Conservation (phyloP, 2,113 vertebrate species). For the Cyanoderma ruficeps region DNA sequence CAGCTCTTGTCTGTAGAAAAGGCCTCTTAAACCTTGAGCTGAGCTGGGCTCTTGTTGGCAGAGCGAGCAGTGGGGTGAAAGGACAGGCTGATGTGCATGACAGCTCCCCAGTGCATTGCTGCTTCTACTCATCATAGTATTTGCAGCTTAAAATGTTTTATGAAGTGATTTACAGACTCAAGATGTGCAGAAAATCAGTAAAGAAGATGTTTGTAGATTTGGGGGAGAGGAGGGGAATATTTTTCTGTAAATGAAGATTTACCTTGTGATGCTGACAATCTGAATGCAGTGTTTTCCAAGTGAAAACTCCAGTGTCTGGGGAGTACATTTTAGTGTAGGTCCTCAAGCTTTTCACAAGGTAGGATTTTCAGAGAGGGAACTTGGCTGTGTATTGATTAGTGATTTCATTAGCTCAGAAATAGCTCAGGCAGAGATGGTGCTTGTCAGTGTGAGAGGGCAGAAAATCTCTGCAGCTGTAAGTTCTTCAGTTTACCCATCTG, state of each 20-base stretch:
- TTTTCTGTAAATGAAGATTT: background rate
- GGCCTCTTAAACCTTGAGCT: background rate
- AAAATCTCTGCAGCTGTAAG: background rate
- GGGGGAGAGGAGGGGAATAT: accelerated
- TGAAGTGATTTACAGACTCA: background rate
- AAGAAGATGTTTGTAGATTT: background rate
- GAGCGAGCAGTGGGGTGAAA: background rate
- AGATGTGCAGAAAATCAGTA: background rate
- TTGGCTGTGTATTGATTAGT: background rate
- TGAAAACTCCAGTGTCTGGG: background rate
- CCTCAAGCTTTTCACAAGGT: background rate
- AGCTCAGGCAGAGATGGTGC: background rate
- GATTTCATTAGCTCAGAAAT: background rate
- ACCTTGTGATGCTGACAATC: background rate
- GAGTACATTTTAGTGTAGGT: background rate
- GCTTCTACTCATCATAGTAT: background rate
- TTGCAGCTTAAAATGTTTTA: background rate
- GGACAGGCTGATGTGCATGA: background rate
- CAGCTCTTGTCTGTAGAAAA: background rate
- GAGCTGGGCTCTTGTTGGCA: background rate
- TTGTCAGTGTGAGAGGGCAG: background rate
- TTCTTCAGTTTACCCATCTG: background rate
- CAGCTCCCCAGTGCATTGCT: background rate
- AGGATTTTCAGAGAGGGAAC: background rate
- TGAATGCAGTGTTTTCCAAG: background rate